Evolutionary conservation across 2,888 invertebrate genomes (phyloP).

Genomic region (Melinaea marsaeus): DNA sequence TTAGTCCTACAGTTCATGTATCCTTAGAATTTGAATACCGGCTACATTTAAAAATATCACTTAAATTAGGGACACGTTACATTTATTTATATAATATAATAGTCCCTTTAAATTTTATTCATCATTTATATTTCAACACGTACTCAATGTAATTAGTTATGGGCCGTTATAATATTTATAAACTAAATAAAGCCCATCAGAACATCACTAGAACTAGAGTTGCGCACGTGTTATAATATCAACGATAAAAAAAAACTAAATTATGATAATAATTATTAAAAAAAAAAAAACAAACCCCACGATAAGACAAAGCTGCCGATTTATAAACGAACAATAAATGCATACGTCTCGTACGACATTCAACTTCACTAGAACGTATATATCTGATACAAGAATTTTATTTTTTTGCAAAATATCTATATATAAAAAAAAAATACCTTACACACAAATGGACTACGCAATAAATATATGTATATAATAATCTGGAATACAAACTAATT

Average conservation of each 20-base stretch:
- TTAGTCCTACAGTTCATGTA: conserved; percentile 56
- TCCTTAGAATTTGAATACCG: conserved; percentile 20
- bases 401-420: too few relatives aligned
- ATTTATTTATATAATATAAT: background rate
- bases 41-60: conserved; percentile 9
- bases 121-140: too few relatives aligned
- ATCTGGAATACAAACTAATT: background rate
- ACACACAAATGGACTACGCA: background rate
- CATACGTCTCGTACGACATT: conserved; percentile 6
- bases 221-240: conserved; percentile 4
- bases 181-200: too few relatives aligned
- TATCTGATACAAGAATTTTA: too few relatives aligned
- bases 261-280: too few relatives aligned
- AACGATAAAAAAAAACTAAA: background rate
- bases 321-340: conserved; percentile 5
- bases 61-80: conserved; percentile 1
- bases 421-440: background rate
- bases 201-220: too few relatives aligned
- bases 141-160: too few relatives aligned
- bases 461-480: conserved; percentile 1
- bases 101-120: background rate
- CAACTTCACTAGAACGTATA: too few relatives aligned
- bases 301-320: conserved; percentile 8
- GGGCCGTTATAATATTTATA: too few relatives aligned
- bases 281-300: too few relatives aligned